Evolutionary conservation across 2,797 vertebrate species (phyloP), one percentile per base, ranked within the genome.

Genomic region (Tamandua tetradactyla): DNA sequence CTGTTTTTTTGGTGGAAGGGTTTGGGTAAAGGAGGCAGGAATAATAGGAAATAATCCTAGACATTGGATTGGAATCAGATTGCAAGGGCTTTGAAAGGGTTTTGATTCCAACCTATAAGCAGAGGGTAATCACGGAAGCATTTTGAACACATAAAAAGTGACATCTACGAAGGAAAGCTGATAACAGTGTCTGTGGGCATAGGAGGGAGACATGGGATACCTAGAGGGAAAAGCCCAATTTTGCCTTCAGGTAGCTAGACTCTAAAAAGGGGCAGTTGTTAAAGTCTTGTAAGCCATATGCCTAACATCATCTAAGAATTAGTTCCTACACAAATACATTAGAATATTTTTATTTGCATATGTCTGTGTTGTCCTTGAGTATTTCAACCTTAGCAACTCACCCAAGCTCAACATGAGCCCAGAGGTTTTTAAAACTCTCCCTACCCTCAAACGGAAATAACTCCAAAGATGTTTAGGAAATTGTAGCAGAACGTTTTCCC

Each of bases 401-500:
- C 80, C 32, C n/a, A 83, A 89, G 17, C 37, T 93, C 64, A 71
- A 30, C 13, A 23, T n/a, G 88, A 84, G 32, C 47, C 57, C 22
- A 2, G 15, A 37, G 92, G 20, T 92, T 92, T 93, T 4, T 85
- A 83, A 93, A 90, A 79, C 25, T 25, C 20, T 44, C 18, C 78
- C 55, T 23, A 52, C 40, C 23, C 22, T 37, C n/a, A 78, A 82
- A 57, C 85, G 66, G 81, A 94, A 95, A 80, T 69, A 78, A 79
- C n/a, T 61, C 61, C 87, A 93, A 96, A 86, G 74, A 81, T 52
- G 20, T 72, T 68, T 80, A 85, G 93, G 66, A 95, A 71, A 86
- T 89, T 89, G 84, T 55, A 79, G 37, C 32, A 15, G 32, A 95
- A 80, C n/a, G 32, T 78, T 32, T 64, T 84, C 76, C 72, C 20